These are phyloP conservation scores for Menidia menidia DNA, from an alignment of 2,797 vertebrate species.

Conservation along the genomic window DNA sequence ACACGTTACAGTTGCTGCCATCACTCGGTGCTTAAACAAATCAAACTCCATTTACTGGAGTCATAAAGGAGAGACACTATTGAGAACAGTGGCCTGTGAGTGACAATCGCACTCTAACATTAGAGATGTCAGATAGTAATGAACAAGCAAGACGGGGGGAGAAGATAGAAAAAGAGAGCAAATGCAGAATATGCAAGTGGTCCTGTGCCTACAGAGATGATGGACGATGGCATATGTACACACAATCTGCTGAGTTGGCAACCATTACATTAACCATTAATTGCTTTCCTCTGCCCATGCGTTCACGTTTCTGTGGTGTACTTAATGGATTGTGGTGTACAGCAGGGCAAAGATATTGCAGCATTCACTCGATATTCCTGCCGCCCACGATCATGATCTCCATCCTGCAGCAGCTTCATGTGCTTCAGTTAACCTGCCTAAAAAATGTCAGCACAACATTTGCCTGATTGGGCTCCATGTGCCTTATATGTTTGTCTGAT, in stretches of 20 bases:
- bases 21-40: slow-evolving; percentile 22
- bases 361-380: slow-evolving; percentile 75
- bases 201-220: slow-evolving; percentile 51
- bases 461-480: neutral
- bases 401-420: slow-evolving; percentile 61
- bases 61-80: slow-evolving; percentile 26
- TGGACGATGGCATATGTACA: slow-evolving; percentile 55
- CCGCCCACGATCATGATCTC: slow-evolving; percentile 66
- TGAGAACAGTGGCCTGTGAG: slow-evolving; percentile 26
- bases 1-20: slow-evolving; percentile 42
- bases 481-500: neutral
- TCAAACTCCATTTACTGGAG: slow-evolving; percentile 22
- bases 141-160: slow-evolving; percentile 16
- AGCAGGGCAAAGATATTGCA: slow-evolving; percentile 61
- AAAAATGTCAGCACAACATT: neutral
- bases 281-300: slow-evolving; percentile 40
- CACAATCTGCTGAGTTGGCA: slow-evolving; percentile 67
- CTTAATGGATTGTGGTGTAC: slow-evolving; percentile 67
- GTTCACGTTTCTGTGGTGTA: slow-evolving; percentile 36
- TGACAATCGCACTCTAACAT: slow-evolving; percentile 50
- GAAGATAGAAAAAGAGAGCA: slow-evolving; percentile 14
- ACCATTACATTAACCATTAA: slow-evolving; percentile 71
- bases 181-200: slow-evolving; percentile 34
- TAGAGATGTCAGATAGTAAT: slow-evolving; percentile 45
- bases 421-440: slow-evolving; percentile 33